These are phyloP conservation scores for Drosophila dives DNA, from an alignment of 2,888 invertebrate species.

Conservation along the genomic window DNA sequence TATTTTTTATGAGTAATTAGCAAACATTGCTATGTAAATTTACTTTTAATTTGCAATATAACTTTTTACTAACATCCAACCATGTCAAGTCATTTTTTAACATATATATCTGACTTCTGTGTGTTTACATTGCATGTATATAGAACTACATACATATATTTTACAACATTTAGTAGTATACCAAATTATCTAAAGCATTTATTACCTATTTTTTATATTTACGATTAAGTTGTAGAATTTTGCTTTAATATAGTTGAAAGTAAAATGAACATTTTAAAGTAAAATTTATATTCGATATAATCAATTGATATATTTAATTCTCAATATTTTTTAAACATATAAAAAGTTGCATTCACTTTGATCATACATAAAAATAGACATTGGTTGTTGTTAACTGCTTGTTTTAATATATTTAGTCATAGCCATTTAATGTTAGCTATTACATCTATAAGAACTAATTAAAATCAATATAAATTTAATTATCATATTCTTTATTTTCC, in stretches of 20 bases:
- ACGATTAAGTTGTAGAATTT: not conserved
- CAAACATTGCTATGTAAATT: slow-evolving; percentile 51
- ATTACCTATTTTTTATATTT: not conserved
- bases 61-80: slow-evolving; percentile 35
- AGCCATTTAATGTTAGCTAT: slow-evolving; percentile 9
- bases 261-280: not conserved
- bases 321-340: not conserved
- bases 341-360: slow-evolving; percentile 4
- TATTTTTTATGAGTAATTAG: slow-evolving; percentile 45
- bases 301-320: not conserved
- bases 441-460: slow-evolving; percentile 11
- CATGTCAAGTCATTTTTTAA: slow-evolving; percentile 39
- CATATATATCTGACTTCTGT: slow-evolving; percentile 10
- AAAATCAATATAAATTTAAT: slow-evolving; percentile 52
- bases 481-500: slow-evolving; percentile 68
- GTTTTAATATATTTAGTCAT: not conserved
- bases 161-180: not conserved
- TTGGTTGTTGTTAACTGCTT: slow-evolving; percentile 18
- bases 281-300: not conserved
- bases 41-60: slow-evolving; percentile 40
- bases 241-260: slow-evolving; percentile 5
- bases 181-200: not conserved
- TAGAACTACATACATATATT: slow-evolving; percentile 1
- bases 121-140: slow-evolving; percentile 34
- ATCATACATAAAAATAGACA: not conserved